Conservation (phyloP, 2,797 vertebrate species). For the Gadopsis marmoratus region DNA sequence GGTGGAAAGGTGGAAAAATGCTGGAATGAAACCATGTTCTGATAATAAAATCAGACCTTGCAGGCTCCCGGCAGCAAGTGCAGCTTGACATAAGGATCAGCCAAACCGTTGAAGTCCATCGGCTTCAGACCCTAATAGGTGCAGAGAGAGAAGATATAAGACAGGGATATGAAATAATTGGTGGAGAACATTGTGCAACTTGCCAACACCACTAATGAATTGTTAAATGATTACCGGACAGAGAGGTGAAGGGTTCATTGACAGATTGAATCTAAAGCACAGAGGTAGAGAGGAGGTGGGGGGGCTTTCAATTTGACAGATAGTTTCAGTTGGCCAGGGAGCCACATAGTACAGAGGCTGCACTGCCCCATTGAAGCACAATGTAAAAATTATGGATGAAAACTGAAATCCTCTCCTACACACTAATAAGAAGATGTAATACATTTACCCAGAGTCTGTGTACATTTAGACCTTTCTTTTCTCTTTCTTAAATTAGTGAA, state of each 20-base stretch:
- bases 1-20: not conserved
- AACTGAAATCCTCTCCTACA: not conserved
- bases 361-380: not conserved
- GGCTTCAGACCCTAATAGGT: constrained; percentile 90
- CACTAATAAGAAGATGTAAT: not conserved
- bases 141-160: constrained; percentile 23
- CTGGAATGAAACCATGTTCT: constrained; percentile 9
- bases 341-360: not conserved
- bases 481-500: not conserved
- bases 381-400: not conserved
- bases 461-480: not conserved
- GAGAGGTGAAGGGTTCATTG: constrained; percentile 27
- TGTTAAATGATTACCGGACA: constrained; percentile 6
- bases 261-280: constrained; percentile 12
- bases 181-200: not conserved
- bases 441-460: not conserved
- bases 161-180: not conserved
- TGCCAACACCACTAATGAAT: constrained; percentile 3
- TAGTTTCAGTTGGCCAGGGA: constrained; percentile 2
- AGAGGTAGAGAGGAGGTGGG: not conserved
- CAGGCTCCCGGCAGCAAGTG: constrained; percentile 93
- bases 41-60: constrained; percentile 84
- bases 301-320: constrained; percentile 18
- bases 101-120: constrained; percentile 94
- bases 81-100: constrained; percentile 93